Percentiles rank a stretch among this genome's conserved stretches.
Conservation (phyloP, 1,140 invertebrate species). For the Trypoxylus dichotomus region DNA sequence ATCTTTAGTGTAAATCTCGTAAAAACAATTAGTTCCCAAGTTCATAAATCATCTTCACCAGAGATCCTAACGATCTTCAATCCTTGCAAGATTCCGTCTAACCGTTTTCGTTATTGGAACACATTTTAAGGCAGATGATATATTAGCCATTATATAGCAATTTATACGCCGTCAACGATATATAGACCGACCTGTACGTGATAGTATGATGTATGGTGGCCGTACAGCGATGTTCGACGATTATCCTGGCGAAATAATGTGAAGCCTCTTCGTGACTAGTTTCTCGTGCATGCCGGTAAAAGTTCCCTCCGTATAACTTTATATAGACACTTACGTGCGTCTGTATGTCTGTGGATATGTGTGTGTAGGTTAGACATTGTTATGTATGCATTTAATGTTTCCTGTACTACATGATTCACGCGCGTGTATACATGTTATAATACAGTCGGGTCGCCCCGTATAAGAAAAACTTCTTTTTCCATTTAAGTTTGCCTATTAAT, state of each 20-base stretch:
- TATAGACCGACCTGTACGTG: slow-evolving; percentile 8
- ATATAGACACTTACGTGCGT: background rate
- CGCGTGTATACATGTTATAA: background rate
- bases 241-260: slow-evolving; percentile 5
- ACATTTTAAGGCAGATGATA: background rate
- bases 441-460: background rate
- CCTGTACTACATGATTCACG: background rate
- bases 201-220: slow-evolving; percentile 12
- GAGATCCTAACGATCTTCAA: too few relatives aligned
- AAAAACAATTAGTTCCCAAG: too few relatives aligned
- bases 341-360: background rate
- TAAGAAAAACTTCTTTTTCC: background rate
- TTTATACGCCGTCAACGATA: slow-evolving; percentile 11
- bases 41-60: too few relatives aligned
- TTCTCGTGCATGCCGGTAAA: slow-evolving; percentile 17
- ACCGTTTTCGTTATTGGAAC: background rate
- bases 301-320: background rate
- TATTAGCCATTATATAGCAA: background rate
- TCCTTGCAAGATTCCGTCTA: background rate
- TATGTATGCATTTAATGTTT: slow-evolving; percentile 3
- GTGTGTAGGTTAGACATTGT: background rate
- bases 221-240: background rate
- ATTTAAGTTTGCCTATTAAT: slow-evolving; percentile 1
- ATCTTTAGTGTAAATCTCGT: too few relatives aligned
- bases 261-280: slow-evolving; percentile 7